Conservation (phyloP, 2,888 invertebrate genomes). For the Oegoconia quadripuncta region DNA sequence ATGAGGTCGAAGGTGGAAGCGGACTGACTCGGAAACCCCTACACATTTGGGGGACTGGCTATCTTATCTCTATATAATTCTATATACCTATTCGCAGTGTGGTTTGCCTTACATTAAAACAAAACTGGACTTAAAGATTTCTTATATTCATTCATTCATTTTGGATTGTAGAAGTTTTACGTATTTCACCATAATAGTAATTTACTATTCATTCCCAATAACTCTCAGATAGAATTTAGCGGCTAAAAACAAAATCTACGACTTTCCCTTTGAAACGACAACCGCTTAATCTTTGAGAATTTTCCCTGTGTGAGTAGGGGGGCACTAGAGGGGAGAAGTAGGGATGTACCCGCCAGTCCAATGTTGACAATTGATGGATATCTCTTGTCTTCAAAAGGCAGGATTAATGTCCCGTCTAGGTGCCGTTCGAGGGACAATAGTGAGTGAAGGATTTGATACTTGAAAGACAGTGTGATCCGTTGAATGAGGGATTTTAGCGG, state of each 20-base stretch:
- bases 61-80: too few species aligned
- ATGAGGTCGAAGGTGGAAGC: too few species aligned
- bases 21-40: too few species aligned
- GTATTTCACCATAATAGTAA: too few species aligned
- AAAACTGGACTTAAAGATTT: too few species aligned
- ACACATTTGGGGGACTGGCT: too few species aligned
- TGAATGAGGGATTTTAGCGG: slow-evolving; percentile 15
- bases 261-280: slow-evolving; percentile 1
- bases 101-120: too few species aligned
- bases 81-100: too few species aligned
- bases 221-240: too few species aligned
- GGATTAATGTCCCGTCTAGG: slow-evolving; percentile 70
- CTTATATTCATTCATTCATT: too few species aligned
- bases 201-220: too few species aligned
- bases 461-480: slow-evolving; percentile 45
- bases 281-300: slow-evolving; percentile 48
- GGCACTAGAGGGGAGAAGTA: slow-evolving; percentile 33
- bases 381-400: slow-evolving; percentile 75
- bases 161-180: too few species aligned
- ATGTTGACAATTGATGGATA: slow-evolving; percentile 79
- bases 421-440: slow-evolving; percentile 51
- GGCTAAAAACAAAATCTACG: not conserved
- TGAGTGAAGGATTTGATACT: slow-evolving; percentile 55
- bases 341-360: slow-evolving; percentile 57
- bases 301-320: slow-evolving; percentile 51